phyloP scores from a whole-genome alignment of 2,888 invertebrate species.

The Netelia fuscicornis region DNA sequence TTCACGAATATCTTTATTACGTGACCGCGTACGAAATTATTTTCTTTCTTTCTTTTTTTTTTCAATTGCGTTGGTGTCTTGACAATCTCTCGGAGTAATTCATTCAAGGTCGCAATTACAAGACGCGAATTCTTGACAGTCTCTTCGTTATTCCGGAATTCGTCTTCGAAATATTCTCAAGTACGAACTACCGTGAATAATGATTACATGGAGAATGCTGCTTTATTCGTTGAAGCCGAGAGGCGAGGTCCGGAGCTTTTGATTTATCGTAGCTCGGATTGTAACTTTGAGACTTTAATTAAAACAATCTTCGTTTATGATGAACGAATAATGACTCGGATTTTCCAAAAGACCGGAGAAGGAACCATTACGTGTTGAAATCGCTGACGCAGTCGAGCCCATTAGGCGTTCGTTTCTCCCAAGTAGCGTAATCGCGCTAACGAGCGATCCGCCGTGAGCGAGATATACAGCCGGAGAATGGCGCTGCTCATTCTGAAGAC shows the following conservation, averaged over 20 bases:
- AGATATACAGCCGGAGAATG: conserved; percentile 22
- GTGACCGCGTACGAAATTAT: background rate
- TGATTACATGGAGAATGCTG: background rate
- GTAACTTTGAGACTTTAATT: conserved; percentile 14
- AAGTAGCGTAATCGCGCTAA: conserved; percentile 39
- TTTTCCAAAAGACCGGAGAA: background rate
- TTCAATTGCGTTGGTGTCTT: conserved; percentile 6
- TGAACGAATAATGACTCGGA: background rate
- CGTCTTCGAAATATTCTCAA: background rate
- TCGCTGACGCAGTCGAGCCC: conserved; percentile 26
- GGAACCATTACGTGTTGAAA: background rate
- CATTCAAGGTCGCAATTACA: background rate
- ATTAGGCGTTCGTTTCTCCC: conserved; percentile 32
- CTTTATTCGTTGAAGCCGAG: background rate
- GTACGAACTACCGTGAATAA: background rate
- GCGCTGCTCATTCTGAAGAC: conserved; percentile 6
- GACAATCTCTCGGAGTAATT: background rate
- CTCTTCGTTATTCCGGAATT: conserved; percentile 1
- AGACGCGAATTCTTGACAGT: background rate
- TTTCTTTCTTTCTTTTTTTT: conserved; percentile 19
- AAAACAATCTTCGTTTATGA: background rate
- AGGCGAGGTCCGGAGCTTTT: background rate
- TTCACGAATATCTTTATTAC: background rate
- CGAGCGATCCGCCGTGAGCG: conserved; percentile 36
- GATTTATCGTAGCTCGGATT: background rate